Evolutionary conservation across 2,888 invertebrate species (phyloP).

Genomic region (Parasteatoda lunata): DNA sequence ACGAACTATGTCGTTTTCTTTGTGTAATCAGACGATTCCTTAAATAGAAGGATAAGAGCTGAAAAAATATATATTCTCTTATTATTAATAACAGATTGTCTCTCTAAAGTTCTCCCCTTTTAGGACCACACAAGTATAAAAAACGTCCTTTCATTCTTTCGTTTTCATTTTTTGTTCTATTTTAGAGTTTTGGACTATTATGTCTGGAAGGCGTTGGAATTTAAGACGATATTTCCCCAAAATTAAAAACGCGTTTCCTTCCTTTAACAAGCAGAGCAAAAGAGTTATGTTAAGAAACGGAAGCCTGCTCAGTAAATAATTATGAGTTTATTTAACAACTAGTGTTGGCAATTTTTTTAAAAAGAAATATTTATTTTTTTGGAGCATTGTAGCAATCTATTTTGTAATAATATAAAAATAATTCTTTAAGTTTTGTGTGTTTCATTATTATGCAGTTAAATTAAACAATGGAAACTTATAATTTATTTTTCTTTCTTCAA

Average conservation of each 20-base stretch:
- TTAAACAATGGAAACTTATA: too few species aligned
- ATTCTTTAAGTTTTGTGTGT: too few species aligned
- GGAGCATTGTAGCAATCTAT: too few species aligned
- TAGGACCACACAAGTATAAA: conserved; percentile 55
- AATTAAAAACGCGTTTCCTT: conserved; percentile 32
- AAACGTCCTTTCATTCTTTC: conserved; percentile 16
- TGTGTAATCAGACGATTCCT: conserved; percentile 24
- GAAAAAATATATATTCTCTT: background rate
- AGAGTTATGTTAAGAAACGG: background rate
- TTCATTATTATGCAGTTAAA: too few species aligned
- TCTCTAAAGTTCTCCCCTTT: conserved; percentile 15
- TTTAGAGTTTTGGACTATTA: conserved; percentile 17
- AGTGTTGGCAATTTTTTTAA: too few species aligned
- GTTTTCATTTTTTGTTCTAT: conserved; percentile 1
- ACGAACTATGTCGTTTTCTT: conserved; percentile 45
- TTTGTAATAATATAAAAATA: too few species aligned
- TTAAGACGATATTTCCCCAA: background rate
- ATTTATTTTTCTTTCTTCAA: too few species aligned
- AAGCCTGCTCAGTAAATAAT: background rate
- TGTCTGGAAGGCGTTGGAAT: conserved; percentile 40
- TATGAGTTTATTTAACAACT: too few species aligned
- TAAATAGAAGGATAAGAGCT: conserved; percentile 36
- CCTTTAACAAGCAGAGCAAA: conserved; percentile 17
- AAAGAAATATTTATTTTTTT: too few species aligned
- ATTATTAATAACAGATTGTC: conserved; percentile 47